Evolutionary conservation across 37 sponge, comb jelly and placozoan species (phyloP).

Genomic region (Aphrocallistes beatrix): DNA sequence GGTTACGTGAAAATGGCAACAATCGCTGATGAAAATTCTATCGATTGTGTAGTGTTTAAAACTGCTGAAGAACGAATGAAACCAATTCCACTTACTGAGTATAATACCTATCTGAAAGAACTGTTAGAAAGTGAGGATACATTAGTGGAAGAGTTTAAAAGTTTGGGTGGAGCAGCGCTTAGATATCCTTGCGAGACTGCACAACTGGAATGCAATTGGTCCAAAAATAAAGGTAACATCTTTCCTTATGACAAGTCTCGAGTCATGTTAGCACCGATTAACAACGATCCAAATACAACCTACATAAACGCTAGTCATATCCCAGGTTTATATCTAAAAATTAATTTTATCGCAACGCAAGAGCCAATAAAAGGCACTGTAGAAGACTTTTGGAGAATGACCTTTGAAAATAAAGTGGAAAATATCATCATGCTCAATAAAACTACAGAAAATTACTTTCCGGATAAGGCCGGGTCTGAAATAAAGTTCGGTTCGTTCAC

Average conservation of each 20-base stretch:
- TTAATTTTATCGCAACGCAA: constrained; percentile 43
- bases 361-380: constrained; percentile 49
- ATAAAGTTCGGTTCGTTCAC: background rate
- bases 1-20: background rate
- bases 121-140: background rate
- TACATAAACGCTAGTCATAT: constrained; percentile 16
- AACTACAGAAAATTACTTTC: background rate
- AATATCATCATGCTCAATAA: constrained; percentile 53
- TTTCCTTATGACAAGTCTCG: background rate
- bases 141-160: background rate
- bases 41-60: background rate
- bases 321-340: background rate
- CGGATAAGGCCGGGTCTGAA: background rate
- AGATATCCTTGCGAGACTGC: constrained; percentile 5
- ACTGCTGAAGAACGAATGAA: background rate
- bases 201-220: background rate
- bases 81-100: background rate
- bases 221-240: background rate
- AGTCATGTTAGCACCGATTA: background rate
- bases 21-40: background rate
- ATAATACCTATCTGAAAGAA: background rate
- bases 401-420: constrained; percentile 41
- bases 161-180: background rate
- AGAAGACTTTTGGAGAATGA: constrained; percentile 72
- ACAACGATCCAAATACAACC: background rate